Conservation (phyloP, 2,113 vertebrate genomes). For the Cebus imitator region DNA sequence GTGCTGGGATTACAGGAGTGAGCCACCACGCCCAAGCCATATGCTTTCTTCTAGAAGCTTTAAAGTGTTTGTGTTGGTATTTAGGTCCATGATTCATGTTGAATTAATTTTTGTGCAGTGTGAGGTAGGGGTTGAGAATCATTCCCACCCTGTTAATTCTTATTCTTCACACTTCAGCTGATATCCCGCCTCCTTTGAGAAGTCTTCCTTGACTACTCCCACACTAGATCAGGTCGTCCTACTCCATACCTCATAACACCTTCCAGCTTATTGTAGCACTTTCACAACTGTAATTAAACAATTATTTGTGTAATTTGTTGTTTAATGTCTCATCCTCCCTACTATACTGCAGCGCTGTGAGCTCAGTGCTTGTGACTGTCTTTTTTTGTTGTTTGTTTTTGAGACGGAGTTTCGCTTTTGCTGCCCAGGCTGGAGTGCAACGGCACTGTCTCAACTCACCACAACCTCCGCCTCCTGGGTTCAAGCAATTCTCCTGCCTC, state of each 20-base stretch:
- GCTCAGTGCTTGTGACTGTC: background rate
- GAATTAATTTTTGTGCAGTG: background rate
- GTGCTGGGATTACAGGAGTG: too few relatives aligned
- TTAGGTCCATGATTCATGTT: background rate
- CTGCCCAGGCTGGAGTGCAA: too few relatives aligned
- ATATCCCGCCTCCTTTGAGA: background rate
- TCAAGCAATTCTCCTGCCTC: too few relatives aligned
- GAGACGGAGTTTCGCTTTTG: too few relatives aligned
- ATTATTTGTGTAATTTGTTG: constrained; percentile 17
- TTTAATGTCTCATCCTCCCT: background rate
- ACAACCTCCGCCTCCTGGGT: too few relatives aligned
- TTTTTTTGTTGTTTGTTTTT: background rate
- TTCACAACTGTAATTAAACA: background rate
- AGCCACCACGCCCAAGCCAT: too few relatives aligned
- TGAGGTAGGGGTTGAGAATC: background rate
- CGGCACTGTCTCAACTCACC: too few relatives aligned
- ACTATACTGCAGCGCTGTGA: background rate
- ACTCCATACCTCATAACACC: background rate
- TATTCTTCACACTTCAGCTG: background rate
- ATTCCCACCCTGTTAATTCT: background rate
- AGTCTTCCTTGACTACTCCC: background rate
- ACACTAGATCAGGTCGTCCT: background rate
- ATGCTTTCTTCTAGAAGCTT: background rate
- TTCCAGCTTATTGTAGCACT: background rate
- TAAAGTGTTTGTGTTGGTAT: background rate